Base-by-base conservation (phyloP, 2,888 invertebrate genomes). In the Drosophila monieri region DNA sequence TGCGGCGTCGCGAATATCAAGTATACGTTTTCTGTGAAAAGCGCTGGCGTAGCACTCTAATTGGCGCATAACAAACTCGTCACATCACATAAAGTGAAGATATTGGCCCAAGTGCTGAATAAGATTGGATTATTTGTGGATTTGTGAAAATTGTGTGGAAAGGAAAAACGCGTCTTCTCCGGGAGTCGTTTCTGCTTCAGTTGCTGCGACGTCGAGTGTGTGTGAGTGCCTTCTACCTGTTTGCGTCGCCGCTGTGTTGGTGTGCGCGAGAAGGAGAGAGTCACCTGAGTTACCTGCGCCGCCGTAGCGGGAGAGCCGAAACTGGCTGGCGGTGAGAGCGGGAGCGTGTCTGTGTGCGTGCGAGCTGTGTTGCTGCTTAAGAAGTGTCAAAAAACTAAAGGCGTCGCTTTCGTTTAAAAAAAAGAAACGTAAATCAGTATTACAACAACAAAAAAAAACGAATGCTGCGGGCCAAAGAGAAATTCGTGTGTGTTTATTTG, bases 361-460 rank as follows among this genome's bases (percentile, higher is more conserved):
- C 14, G 27, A 44, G 53, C 15, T 18, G 21, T 30, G 25, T 54
- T 52, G 25, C 67, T 75, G 58, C 74, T 69, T 62, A 65, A 56
- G 66, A 66, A 77, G 65, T 71, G 66, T 74, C 71, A 62, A 85
- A 79, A 76, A 64, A 64, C 72, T 68, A 79, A 73, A 87, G 67
- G 85, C 69, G 75, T 73, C 79, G 88, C 76, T 83, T 83, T 83
- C 85, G 76, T 85, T 85, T 73, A 69, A 76, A 76, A 76, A 76
- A 74, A 73, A 68, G 60, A 75, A 73, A 74, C 74, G 25, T 37
- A 23, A 46, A 61, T 57, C 9, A 58, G 56, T 46, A 14, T 23
- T 23, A 32, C 14, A 59, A 56, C 39, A 49, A n/a, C n/a, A n/a
- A n/a, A n/a, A n/a, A n/a, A 49, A 57, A 74, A 9, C 15, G 9